These are phyloP conservation scores for Aphrophora alni DNA, from an alignment of 2,888 invertebrate species.

Conservation along the genomic window DNA sequence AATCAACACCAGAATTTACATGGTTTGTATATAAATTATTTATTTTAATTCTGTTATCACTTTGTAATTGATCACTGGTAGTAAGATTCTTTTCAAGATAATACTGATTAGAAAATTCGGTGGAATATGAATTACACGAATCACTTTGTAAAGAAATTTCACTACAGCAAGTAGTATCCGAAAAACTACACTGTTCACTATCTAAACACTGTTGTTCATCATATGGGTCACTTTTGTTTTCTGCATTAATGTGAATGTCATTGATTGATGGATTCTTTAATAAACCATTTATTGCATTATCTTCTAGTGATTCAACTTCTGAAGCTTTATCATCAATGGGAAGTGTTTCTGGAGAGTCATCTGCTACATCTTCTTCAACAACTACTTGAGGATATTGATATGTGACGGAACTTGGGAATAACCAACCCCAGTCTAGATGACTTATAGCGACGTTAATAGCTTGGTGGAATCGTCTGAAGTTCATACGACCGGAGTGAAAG, in stretches of 20 bases:
- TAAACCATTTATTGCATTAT: not conserved
- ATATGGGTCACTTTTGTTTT: too few species aligned
- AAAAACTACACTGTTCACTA: not conserved
- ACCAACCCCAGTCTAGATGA: conserved; percentile 68
- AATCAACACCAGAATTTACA: not conserved
- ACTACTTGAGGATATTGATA: conserved; percentile 61
- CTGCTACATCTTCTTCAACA: not conserved
- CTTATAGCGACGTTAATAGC: conserved; percentile 63
- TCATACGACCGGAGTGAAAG: conserved; percentile 70
- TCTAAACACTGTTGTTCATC: too few species aligned
- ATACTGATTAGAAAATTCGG: too few species aligned
- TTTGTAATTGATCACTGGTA: not conserved
- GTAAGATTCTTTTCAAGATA: not conserved
- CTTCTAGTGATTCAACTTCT: not conserved
- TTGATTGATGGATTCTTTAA: not conserved
- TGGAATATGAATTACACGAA: not conserved
- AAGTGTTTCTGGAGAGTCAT: not conserved
- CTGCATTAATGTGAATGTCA: not conserved
- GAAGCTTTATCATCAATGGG: not conserved
- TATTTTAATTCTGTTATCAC: not conserved
- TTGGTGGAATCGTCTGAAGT: conserved; percentile 74
- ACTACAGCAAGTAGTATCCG: too few species aligned
- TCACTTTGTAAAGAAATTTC: not conserved
- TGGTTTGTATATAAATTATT: not conserved
- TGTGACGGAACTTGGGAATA: conserved; percentile 70